Evolutionary conservation across 2,113 vertebrate genomes (phyloP), one percentile per base, ranked within the genome.

Genomic region (Chlamydotis undulata): DNA sequence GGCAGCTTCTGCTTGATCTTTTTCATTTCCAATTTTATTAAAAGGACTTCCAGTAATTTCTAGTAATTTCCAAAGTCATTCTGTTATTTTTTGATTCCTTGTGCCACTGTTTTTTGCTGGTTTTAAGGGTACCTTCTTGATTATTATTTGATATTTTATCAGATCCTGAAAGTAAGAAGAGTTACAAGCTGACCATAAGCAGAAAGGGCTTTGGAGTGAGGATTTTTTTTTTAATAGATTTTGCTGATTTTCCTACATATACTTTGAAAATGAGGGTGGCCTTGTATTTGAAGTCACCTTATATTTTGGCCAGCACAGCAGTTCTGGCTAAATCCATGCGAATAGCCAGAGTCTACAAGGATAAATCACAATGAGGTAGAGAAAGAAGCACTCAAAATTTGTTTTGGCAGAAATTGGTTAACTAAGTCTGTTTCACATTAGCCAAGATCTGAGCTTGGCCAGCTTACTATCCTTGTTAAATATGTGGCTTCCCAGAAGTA

Each of bases 341-440:
- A 95, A 59, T 0, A 2, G 55, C 14, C 22, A 29, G 80, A 60
- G 35, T 60, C 81, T 96, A 11, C 18, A 79, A 81, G 64, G 37
- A 81, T 68, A 96, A 95, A 86, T 50, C 56, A 47, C 65, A 85
- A 41, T 49, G 71, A 91, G 45, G 59, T 84, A 19, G 78, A 93
- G 59, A 79, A 91, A 47, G 80, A 83, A 86, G 73, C 24, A 61
- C 56, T 86, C 49, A 57, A 80, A 81, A 86, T 55, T 88, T 93
- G 10, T 92, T 78, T 76, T 82, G 92, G 68, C 79, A 90, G 88
- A 89, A 93, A 90, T 53, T 65, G 60, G 64, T 76, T 95, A 89
- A 89, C 95, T 89, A 93, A 85, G 70, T 89, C 90, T 94, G 59
- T 82, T 94, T 86, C 94, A 70, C 67, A 71, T 94, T 96, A 79